Conservation (phyloP, 2,113 vertebrate genomes). For the Terrapene triunguis region DNA sequence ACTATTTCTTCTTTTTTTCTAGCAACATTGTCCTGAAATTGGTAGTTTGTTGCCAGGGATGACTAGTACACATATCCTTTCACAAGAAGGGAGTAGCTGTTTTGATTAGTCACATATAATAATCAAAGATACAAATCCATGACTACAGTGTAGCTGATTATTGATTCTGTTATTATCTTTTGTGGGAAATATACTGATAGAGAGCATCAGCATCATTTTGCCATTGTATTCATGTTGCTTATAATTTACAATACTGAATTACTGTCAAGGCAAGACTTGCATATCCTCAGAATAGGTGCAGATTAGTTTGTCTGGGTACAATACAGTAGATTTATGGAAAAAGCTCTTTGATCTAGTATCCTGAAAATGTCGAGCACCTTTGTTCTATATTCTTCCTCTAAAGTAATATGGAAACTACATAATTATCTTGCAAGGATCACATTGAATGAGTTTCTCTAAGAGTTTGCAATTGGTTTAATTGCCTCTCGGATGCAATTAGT, state of each 20-base stretch:
- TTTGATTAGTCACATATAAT: neutral
- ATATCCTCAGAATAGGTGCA: neutral
- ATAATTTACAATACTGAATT: neutral
- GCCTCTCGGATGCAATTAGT: neutral
- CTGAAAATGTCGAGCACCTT: neutral
- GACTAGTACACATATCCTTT: neutral
- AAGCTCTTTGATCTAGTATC: neutral
- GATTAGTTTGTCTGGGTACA: neutral
- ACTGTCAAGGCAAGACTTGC: conserved; percentile 4
- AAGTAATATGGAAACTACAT: neutral
- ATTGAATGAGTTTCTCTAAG: neutral
- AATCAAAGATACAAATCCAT: neutral
- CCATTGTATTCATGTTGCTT: neutral
- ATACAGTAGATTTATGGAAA: neutral
- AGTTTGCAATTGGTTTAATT: neutral
- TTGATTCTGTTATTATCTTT: neutral
- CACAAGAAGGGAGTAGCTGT: neutral
- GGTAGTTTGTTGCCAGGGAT: neutral
- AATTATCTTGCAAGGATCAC: neutral
- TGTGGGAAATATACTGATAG: conserved; percentile 9
- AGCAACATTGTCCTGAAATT: neutral
- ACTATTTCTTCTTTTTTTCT: neutral
- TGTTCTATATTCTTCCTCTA: neutral
- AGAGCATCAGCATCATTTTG: neutral
- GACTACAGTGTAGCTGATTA: neutral